Conservation (phyloP, 2,888 invertebrate genomes). For the Agriopis leucophaearia region DNA sequence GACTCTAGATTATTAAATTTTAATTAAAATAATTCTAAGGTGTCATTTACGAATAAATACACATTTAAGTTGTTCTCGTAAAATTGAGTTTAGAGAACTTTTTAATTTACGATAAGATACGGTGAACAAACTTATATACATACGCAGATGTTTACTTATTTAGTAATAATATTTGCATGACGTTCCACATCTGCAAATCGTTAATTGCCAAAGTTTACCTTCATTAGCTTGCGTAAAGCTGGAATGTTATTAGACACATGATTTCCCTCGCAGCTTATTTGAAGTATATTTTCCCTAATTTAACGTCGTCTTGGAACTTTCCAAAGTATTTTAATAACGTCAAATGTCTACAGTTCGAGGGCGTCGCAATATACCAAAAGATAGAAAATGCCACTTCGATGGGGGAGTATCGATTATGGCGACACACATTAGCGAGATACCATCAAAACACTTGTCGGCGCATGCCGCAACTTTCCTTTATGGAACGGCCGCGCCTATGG, state of each 20-base stretch:
- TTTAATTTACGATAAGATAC: neutral
- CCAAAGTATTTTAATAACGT: conserved; percentile 26
- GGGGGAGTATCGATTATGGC: conserved; percentile 67
- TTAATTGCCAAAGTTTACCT: conserved; percentile 15
- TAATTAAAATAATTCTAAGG: too few species aligned
- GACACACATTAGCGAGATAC: conserved; percentile 74
- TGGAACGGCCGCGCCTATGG: conserved; percentile 57
- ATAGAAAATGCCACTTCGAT: conserved; percentile 53
- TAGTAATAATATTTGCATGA: neutral
- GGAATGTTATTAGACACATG: conserved; percentile 17
- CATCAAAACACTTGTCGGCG: conserved; percentile 73
- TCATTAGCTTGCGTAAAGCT: conserved; percentile 18
- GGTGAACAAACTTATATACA: neutral
- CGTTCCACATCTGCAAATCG: neutral
- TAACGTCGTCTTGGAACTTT: conserved; percentile 14
- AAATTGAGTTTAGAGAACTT: neutral
- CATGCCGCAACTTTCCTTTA: conserved; percentile 67
- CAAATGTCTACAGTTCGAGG: conserved; percentile 18
- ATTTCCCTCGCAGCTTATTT: conserved; percentile 9
- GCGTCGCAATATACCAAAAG: conserved; percentile 19
- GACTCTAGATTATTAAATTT: too few species aligned
- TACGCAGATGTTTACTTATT: neutral
- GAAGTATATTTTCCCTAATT: conserved; percentile 19
- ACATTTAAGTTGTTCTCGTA: neutral
- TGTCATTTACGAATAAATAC: neutral